Base-by-base conservation (phyloP, 2,113 vertebrate genomes). In the Narcine bancroftii region DNA sequence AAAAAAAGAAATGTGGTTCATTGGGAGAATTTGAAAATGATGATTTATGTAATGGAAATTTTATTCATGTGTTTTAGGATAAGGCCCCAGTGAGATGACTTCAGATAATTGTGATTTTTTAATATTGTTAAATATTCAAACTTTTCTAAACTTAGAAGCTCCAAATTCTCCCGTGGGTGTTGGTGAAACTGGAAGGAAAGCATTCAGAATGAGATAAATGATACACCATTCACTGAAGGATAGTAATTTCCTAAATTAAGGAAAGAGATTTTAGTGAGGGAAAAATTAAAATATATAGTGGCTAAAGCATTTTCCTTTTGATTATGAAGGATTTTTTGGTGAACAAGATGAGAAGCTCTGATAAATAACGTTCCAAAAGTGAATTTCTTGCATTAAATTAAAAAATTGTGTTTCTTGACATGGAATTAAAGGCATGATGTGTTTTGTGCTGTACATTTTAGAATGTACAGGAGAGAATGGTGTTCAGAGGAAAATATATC, bases 11-110 rank as follows among this genome's bases (percentile, higher is more conserved):
- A 89, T 65, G 63, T 39, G 56, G n/a, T 63, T 65, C 53, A 89
- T 42, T 66, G 17, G 85, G 85, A 66, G 36, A 89, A 66, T 65
- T 89, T 39, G 36, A n/a, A 89, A 89, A 89, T 45, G 9, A 10
- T 91, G 89, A 21, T 39, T 47, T 69, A 24, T 5, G 21, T 17
- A 91, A 69, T 15, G 65, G 65, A 69, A 69, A 91, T 47, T 3
- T 91, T 69, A 91, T 91, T 91, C 89, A 91, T 47, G 24, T 36
- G 71, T 91, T 69, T 29, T 33, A 26, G 10, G 21, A 91, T 42
- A 45, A 69, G 47, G 21, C 89, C 89, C 65, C 9, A 1, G 36
- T 91, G 89, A 69, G 3, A 5, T 47, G 81, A 50, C n/a, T 87
- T 6, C 13, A 36, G 85, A 36, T 89, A 89, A 29, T 91, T 91